A percentile compares a stretch with the other conserved stretches of the same genome.
Conservation (phyloP, 2,888 invertebrate genomes). For the Tribolium freemani region DNA sequence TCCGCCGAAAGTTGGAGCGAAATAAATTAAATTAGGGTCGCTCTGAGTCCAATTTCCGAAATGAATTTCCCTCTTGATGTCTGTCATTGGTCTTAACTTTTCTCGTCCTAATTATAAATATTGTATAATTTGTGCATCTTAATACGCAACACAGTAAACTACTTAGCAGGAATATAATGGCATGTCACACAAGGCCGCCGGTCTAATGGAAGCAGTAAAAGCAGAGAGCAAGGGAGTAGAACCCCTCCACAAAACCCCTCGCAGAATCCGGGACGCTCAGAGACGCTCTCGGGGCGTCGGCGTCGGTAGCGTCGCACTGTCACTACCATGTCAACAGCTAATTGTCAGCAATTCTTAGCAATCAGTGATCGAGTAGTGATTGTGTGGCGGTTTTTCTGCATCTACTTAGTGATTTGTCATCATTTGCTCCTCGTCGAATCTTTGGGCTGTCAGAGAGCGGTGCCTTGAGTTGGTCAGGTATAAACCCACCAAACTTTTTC, state of each 20-base stretch:
- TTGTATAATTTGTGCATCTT: conserved; percentile 17
- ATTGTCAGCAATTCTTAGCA: conserved; percentile 57
- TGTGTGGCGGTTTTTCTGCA: conserved; percentile 41
- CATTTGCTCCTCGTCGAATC: conserved; percentile 56
- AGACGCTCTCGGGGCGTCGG: conserved; percentile 67
- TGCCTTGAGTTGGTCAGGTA: conserved; percentile 50
- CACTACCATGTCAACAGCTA: conserved; percentile 62
- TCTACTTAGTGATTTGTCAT: conserved; percentile 63
- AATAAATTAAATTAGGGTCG: background rate
- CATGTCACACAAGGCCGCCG: conserved; percentile 55
- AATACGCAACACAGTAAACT: conserved; percentile 58
- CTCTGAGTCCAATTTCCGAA: background rate
- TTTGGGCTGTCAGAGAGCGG: conserved; percentile 58
- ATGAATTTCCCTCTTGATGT: background rate
- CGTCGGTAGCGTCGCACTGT: conserved; percentile 64
- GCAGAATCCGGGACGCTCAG: conserved; percentile 65
- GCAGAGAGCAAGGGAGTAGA: conserved; percentile 57
- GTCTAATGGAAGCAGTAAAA: conserved; percentile 59
- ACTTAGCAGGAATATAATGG: conserved; percentile 60
- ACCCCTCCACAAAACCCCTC: conserved; percentile 58
- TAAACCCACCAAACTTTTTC: conserved; percentile 51
- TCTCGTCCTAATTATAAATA: conserved; percentile 21
- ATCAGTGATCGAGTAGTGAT: conserved; percentile 2
- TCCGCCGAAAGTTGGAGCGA: background rate
- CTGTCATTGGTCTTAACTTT: background rate